phyloP scores from a whole-genome alignment of 2,797 vertebrate genomes.

The Rhabdophis nuchalis region DNA sequence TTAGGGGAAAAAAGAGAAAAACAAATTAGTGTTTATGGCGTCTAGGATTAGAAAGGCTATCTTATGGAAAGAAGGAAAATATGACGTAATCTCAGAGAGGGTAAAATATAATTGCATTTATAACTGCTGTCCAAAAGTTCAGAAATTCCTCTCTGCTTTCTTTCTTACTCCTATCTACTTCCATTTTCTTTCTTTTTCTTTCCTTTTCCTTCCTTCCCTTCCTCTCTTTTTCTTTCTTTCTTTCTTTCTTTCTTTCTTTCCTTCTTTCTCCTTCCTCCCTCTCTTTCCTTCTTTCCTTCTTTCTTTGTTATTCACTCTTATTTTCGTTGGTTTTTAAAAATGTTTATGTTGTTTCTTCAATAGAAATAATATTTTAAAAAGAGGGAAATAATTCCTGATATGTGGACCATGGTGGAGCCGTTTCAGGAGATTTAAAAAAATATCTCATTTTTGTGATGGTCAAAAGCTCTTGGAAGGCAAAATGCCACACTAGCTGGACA shows the following conservation, averaged over 20 bases:
- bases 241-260: too few relatives aligned
- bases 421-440: neutral
- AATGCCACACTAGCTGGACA: neutral
- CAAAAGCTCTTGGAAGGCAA: neutral
- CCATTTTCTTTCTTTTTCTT: neutral
- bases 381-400: neutral
- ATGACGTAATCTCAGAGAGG: neutral
- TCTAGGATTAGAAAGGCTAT: neutral
- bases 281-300: neutral
- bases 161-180: too few relatives aligned
- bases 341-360: neutral
- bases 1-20: neutral
- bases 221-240: too few relatives aligned
- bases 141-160: neutral
- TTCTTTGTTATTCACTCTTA: neutral
- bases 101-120: neutral
- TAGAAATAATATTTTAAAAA: neutral
- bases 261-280: too few relatives aligned
- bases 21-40: neutral
- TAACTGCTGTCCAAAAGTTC: neutral
- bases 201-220: fast-evolving
- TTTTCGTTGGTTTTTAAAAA: neutral
- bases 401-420: neutral
- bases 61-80: neutral
- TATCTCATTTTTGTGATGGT: neutral